Evolutionary conservation across 2,113 vertebrate genomes (phyloP), one percentile per base, ranked within the genome.

Genomic region (Todiramphus saurophagus): DNA sequence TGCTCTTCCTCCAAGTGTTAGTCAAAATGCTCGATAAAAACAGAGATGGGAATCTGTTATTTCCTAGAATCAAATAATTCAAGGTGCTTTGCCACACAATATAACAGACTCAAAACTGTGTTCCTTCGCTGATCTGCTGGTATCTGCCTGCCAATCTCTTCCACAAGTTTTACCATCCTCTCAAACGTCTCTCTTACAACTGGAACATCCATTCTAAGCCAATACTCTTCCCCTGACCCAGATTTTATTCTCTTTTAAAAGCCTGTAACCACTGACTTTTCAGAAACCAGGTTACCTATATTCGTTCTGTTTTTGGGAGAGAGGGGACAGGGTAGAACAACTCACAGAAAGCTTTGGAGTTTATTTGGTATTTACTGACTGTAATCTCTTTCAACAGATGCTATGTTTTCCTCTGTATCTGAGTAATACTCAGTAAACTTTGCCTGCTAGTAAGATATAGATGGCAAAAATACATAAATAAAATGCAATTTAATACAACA

Each of bases 211-310:
- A 90, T 84, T 90, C 60, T 51, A 82, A 46, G 30, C 60, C 80
- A 84, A 19, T 33, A 87, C 30, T 83, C 30, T 78, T 72, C 56
- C 44, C 35, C 62, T 2, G 8, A 83, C 50, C 66, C 86, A 92
- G 83, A 58, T 68, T 92, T 89, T 68, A 48, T 59, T 81, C 19
- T 9, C 28, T 74, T 94, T 92, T 50, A 81, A 86, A 48, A 44
- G 16, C 14, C 20, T 64, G 62, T 25, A 94, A 67, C 69, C 0
- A 4, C 60, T 75, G 60, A 82, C 73, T 79, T 84, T 48, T 84
- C 53, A 90, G 73, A 96, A 97, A 95, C 7, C 77, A 60, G 70
- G 86, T 90, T 92, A 94, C 83, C 62, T 95, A 35, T 56, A 68
- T 89, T 92, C 1, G 1, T 72, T 92, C 87, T 72, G 31, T 81